Base-by-base conservation (phyloP, 2,797 vertebrate genomes). In the Nasua narica region DNA sequence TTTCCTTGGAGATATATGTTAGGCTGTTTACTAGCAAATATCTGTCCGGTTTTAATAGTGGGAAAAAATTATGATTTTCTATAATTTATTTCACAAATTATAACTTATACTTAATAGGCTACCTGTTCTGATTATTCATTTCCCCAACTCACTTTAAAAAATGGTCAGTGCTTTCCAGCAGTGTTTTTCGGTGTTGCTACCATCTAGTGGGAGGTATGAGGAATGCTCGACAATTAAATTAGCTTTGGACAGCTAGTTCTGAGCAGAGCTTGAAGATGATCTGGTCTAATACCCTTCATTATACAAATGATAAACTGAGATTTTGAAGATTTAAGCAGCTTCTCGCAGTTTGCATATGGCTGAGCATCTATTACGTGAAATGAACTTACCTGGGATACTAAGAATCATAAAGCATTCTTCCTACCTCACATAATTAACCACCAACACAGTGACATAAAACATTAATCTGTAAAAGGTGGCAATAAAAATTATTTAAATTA, bases 171-270 rank as follows among this genome's bases (percentile, higher is more conserved):
- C 82, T 87, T 87, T 72, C 81, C 67, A 86, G 15, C 2, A 65
- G 13, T 48, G 29, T 97, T 95, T 90, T 96, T 84, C 93, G 96
- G 65, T 84, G 81, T 69, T 93, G 69, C 37, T 77, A 11, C 96
- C 96, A 97, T 85, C 97, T 98, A 92, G 95, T 96, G 97, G 95
- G 4, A 37, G 82, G 27, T 16, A 1, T 3, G n/a, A 74, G 78
- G 43, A 96, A 54, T 94, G 83, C 72, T 91, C 16, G 58, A 12
- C 1, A 46, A n/a, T 35, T 70, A 60, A 48, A 37, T 69, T 1
- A 32, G 0, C 5, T 21, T 43, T 62, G 54, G 27, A 62, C 2
- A 40, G 2, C 56, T n/a, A 40, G 18, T n/a, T 29, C 27, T 13
- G 21, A 94, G 1, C 25, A 6, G 5, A 3, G 1, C 4, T 52